These are phyloP conservation scores for Globodera rostochiensis DNA, from an alignment of 1,140 invertebrate species.

Conservation along the genomic window DNA sequence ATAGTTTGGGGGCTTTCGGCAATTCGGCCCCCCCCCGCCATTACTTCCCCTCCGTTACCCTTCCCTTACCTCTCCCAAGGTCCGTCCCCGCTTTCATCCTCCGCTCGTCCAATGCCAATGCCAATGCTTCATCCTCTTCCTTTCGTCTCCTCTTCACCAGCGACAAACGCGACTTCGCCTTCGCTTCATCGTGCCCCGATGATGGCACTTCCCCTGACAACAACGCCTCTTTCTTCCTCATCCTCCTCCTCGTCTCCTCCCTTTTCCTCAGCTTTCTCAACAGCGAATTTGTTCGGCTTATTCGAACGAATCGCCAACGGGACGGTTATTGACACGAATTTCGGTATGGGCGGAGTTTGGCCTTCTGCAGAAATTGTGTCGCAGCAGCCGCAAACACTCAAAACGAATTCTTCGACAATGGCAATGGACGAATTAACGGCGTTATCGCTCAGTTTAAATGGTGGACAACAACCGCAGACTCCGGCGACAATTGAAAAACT, in stretches of 20 bases:
- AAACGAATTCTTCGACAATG: conserved; percentile 13
- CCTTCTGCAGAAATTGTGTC: conserved; percentile 8
- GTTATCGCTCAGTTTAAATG: neutral
- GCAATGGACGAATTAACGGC: conserved; percentile 16
- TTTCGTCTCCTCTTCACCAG: neutral
- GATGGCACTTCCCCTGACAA: neutral
- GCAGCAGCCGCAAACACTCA: conserved; percentile 7
- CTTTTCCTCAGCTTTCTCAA: neutral
- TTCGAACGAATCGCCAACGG: conserved; percentile 25
- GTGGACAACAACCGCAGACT: neutral
- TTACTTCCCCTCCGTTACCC: too few relatives aligned
- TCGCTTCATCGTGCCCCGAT: neutral
- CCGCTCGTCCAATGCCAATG: neutral
- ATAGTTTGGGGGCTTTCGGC: too few relatives aligned
- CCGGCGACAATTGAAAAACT: conserved; percentile 21
- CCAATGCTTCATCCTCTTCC: neutral
- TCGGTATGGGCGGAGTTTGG: neutral
- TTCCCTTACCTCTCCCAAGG: neutral
- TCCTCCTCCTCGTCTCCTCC: conserved; percentile 10
- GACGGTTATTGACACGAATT: neutral
- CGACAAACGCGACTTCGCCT: neutral
- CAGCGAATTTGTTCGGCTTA: conserved; percentile 19
- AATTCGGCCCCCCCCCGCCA: neutral
- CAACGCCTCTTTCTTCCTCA: neutral
- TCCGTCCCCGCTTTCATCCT: neutral